phyloP scores from a whole-genome alignment of 2,113 vertebrate genomes.

The Gavia stellata region DNA sequence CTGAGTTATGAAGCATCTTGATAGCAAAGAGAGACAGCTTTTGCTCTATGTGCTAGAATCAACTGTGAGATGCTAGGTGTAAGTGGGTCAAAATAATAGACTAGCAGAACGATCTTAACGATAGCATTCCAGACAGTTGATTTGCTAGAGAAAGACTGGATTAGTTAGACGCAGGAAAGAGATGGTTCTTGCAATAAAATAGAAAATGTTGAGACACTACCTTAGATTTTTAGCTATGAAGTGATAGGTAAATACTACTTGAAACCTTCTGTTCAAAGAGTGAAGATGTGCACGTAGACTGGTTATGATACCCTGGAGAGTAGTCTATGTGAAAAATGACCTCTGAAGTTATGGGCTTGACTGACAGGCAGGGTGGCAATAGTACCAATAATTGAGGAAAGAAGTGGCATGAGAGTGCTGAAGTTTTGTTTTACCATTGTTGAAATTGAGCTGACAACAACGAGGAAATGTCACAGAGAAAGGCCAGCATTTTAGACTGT shows the following conservation, averaged over 20 bases:
- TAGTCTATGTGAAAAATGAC: background rate
- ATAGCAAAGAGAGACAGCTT: background rate
- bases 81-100: background rate
- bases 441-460: background rate
- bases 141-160: background rate
- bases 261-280: background rate
- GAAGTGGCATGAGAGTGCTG: background rate
- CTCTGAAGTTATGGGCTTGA: background rate
- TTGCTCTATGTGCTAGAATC: background rate
- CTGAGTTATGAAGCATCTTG: background rate
- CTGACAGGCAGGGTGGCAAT: background rate
- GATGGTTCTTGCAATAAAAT: background rate
- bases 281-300: background rate
- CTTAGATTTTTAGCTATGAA: background rate
- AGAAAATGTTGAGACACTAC: background rate
- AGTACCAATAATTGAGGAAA: background rate
- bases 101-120: background rate
- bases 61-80: background rate
- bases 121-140: background rate
- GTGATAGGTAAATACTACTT: background rate
- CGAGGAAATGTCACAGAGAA: background rate
- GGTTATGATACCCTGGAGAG: background rate
- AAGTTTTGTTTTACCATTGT: background rate
- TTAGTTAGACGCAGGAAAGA: background rate
- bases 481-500: background rate